Evolutionary conservation across 2,888 invertebrate genomes (phyloP).

Genomic region (Cylindroiulus punctatus): DNA sequence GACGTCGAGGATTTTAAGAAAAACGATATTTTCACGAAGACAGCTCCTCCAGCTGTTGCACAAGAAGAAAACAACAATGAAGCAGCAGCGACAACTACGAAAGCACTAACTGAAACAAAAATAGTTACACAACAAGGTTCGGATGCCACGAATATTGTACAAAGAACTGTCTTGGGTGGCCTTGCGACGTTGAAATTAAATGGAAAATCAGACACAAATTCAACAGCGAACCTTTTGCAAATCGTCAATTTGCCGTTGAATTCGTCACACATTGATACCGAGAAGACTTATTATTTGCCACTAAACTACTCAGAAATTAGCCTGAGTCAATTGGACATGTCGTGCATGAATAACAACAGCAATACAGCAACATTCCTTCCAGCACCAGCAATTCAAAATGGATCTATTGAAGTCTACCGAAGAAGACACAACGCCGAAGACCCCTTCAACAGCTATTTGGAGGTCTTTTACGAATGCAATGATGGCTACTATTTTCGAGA

Average conservation of each 20-base stretch:
- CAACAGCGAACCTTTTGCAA: background rate
- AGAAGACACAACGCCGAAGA: conserved; percentile 51
- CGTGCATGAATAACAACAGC: conserved; percentile 30
- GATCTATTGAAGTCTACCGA: conserved; percentile 50
- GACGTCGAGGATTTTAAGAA: background rate
- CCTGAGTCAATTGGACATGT: conserved; percentile 51
- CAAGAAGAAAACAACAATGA: background rate
- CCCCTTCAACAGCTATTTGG: conserved; percentile 53
- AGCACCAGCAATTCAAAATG: conserved; percentile 51
- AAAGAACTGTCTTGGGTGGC: background rate
- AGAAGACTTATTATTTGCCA: background rate
- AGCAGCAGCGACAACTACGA: background rate
- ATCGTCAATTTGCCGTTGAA: background rate
- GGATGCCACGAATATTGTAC: background rate
- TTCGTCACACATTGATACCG: background rate
- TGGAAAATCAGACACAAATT: background rate
- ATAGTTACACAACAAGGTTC: background rate
- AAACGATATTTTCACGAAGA: background rate
- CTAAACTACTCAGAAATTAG: conserved; percentile 43
- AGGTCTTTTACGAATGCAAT: conserved; percentile 51
- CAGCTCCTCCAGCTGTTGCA: background rate
- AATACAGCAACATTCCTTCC: background rate
- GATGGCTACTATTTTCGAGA: conserved; percentile 43
- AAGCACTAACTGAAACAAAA: background rate
- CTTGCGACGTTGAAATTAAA: background rate